Conservation (phyloP, 1,140 invertebrate genomes). For the Panonychus citri region DNA sequence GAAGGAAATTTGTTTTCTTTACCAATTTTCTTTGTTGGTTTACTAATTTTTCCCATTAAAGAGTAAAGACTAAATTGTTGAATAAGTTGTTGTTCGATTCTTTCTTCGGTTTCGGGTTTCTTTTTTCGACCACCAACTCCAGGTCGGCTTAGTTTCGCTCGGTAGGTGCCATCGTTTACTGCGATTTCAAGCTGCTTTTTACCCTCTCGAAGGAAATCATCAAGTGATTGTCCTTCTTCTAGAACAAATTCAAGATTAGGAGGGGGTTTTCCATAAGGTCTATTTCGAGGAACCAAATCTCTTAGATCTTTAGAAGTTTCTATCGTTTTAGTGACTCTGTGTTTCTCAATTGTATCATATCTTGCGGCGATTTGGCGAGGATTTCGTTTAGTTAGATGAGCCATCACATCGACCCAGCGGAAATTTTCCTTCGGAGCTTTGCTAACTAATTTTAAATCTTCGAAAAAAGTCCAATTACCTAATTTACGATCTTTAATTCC, state of each 20-base stretch:
- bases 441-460: background rate
- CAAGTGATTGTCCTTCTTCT: background rate
- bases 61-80: background rate
- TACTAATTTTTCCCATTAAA: background rate
- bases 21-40: background rate
- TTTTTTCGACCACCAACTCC: background rate
- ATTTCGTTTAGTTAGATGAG: background rate
- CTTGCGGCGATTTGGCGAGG: background rate
- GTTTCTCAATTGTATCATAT: background rate
- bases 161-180: background rate
- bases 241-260: background rate
- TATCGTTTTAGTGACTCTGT: background rate
- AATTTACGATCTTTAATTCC: background rate
- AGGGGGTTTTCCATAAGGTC: background rate
- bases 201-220: background rate
- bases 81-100: background rate
- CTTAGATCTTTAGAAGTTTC: background rate
- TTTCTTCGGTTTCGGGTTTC: background rate
- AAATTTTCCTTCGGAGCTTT: background rate
- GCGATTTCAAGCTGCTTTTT: background rate
- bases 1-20: background rate
- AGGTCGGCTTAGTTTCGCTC: background rate
- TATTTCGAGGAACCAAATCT: background rate
- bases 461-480: slow-evolving; percentile 1
- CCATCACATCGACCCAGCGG: background rate